Base-by-base conservation (phyloP, 1,140 invertebrate species). In the Eupeodes corollae region DNA sequence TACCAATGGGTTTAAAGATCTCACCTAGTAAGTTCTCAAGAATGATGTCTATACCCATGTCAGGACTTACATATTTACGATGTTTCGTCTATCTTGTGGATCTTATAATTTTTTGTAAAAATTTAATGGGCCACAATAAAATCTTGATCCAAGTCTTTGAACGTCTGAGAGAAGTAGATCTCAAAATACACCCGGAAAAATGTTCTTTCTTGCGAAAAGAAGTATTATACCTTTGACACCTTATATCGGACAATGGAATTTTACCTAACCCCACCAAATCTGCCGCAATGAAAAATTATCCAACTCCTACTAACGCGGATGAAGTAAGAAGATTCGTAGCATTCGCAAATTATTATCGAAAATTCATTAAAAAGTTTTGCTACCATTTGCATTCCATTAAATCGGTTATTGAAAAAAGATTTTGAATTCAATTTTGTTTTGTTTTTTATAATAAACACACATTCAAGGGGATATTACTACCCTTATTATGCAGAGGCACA, bases 281-380 rank as follows among this genome's bases (percentile, higher is more conserved):
- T 2, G 44, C 47, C 42, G 49, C 55, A 2, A 48, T 71, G 6
- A 45, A 16, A 49, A 54, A 72, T 18, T 72, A 62, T 51, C 68
- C 70, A 10, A 46, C 30, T 26, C 67, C 71, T 16, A 68, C 52
- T 50, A 67, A 54, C 42, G 6, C 42, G 9, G 65, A 67, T 42
- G 53, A 70, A 19, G 51, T 72, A 13, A 64, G 65, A 61, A 44
- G 50, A 42, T 75, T 74, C 52, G 41, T 75, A 41, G 73, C 72
- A n/a, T 51, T 73, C 8, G 44, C 45, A 6, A 42, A 42, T 15
- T 42, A 42, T 42, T 42, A 42, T 18, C 3, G 40, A 42, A 13
- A 21, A 16, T 42, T 42, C 19, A 42, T 42, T 18, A 13, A 13
- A 15, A 6, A 42, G n/a, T 21, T 42, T 42, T 21, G 40, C 40